Percentiles rank a stretch among this genome's conserved stretches.
These are phyloP conservation scores for Rhinolophus ferrumequinum DNA, from an alignment of 2,113 vertebrate genomes.

Conservation along the genomic window DNA sequence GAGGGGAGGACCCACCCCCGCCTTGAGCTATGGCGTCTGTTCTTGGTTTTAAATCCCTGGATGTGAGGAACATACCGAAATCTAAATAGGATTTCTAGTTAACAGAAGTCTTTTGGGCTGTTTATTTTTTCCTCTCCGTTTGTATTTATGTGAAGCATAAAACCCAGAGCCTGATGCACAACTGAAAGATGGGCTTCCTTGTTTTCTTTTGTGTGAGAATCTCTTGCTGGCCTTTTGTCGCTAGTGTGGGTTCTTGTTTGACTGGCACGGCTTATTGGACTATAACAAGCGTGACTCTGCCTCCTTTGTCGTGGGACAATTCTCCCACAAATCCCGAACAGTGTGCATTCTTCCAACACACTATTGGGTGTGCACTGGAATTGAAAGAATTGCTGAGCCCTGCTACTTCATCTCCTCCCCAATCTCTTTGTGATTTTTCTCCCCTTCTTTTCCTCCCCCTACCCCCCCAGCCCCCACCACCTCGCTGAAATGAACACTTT, in stretches of 20 bases:
- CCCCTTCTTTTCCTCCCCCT: conserved; percentile 84
- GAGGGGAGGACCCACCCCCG: background rate
- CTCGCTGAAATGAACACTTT: conserved; percentile 99
- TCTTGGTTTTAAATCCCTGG: conserved; percentile 11
- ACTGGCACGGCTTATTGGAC: conserved; percentile 99
- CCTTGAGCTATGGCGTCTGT: background rate
- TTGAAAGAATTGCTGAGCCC: conserved; percentile 94
- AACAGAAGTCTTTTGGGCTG: conserved; percentile 90
- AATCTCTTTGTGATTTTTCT: conserved; percentile 88
- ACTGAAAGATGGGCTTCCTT: conserved; percentile 99
- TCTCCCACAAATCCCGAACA: conserved; percentile 98
- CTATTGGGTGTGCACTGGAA: conserved; percentile 97
- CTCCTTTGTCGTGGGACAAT: conserved; percentile 98
- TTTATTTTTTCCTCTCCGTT: conserved; percentile 91
- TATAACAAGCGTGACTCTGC: conserved; percentile 99
- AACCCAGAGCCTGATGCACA: conserved; percentile 96
- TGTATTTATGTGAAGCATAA: conserved; percentile 95
- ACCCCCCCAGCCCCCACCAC: conserved; percentile 71
- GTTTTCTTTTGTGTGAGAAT: conserved; percentile 99
- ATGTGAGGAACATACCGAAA: background rate
- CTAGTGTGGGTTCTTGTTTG: conserved; percentile 96
- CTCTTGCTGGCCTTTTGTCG: conserved; percentile 96
- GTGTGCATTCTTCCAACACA: conserved; percentile 96
- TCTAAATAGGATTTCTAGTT: conserved; percentile 83
- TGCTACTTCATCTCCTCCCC: conserved; percentile 89